A percentile compares a stretch with the other conserved stretches of the same genome.
phyloP scores from a whole-genome alignment of 2,113 vertebrate species.

The Pimephales promelas region DNA sequence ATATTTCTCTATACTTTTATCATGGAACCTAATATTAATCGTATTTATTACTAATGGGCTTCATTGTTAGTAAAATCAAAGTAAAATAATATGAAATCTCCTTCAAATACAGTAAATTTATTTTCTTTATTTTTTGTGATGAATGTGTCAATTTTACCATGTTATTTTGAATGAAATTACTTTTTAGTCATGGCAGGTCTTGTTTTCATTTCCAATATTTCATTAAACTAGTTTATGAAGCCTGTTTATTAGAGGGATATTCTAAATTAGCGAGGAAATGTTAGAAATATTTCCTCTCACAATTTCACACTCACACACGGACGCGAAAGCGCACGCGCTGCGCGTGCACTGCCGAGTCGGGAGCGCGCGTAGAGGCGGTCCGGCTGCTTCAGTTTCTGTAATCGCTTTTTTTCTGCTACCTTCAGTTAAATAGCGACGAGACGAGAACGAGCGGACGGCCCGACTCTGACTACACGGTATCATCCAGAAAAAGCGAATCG shows the following conservation, averaged over 20 bases:
- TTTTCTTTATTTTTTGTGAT: neutral
- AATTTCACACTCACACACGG: conserved; percentile 42
- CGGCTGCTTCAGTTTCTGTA: conserved; percentile 73
- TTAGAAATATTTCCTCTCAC: neutral
- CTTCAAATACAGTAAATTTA: neutral
- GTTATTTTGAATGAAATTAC: neutral
- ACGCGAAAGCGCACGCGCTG: conserved; percentile 63
- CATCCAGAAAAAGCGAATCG: conserved; percentile 32
- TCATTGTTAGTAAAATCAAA: neutral
- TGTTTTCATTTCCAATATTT: neutral
- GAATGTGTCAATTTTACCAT: neutral
- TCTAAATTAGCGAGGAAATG: neutral
- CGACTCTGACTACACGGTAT: conserved; percentile 49
- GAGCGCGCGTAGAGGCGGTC: conserved; percentile 81
- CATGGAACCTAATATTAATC: no score
- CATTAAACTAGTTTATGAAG: neutral
- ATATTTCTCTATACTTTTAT: no score
- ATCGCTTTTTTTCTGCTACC: conserved; percentile 71
- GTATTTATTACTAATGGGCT: neutral
- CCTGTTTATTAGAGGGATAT: neutral
- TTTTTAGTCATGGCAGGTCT: neutral
- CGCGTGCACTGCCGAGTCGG: conserved; percentile 54
- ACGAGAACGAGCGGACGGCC: conserved; percentile 73
- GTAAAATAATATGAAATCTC: neutral
- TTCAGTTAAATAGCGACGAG: conserved; percentile 77